phyloP scores from a whole-genome alignment of 2,113 vertebrate genomes.

The Myotis yumanensis region DNA sequence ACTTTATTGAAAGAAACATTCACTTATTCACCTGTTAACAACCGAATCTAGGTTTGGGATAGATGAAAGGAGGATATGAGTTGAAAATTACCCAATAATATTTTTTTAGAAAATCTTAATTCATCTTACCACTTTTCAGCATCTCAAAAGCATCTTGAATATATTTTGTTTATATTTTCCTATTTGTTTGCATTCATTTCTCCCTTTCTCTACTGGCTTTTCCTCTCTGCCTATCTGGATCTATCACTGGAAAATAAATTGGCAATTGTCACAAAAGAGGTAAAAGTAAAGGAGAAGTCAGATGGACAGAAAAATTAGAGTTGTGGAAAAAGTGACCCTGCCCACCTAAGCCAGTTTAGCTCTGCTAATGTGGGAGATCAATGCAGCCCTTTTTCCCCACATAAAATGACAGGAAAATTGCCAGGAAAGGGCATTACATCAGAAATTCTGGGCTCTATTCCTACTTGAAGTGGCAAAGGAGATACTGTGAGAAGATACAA shows the following conservation, averaged over 20 bases:
- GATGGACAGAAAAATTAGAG: not conserved
- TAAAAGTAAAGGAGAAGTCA: not conserved
- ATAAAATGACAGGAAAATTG: not conserved
- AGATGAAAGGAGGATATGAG: not conserved
- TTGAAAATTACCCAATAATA: not conserved
- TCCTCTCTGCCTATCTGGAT: not conserved
- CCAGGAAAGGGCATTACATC: not conserved
- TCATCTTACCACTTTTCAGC: not conserved
- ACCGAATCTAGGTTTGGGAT: not conserved
- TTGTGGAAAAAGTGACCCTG: constrained; percentile 1
- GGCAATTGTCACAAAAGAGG: not conserved
- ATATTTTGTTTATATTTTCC: not conserved
- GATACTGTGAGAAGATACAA: not conserved
- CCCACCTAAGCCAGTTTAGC: not conserved
- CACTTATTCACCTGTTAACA: not conserved
- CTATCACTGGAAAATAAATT: not conserved
- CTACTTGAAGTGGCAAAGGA: constrained; percentile 8
- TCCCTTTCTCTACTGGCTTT: not conserved
- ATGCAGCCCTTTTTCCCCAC: not conserved
- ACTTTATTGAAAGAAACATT: not conserved
- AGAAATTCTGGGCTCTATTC: constrained; percentile 46
- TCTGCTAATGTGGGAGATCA: not conserved
- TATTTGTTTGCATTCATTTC: not conserved
- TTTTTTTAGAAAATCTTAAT: not conserved
- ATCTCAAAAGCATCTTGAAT: not conserved